A percentile compares a stretch with the other conserved stretches of the same genome.
Conservation (phyloP, 2,113 vertebrate genomes). For the Mesoclemmys tuberculata region DNA sequence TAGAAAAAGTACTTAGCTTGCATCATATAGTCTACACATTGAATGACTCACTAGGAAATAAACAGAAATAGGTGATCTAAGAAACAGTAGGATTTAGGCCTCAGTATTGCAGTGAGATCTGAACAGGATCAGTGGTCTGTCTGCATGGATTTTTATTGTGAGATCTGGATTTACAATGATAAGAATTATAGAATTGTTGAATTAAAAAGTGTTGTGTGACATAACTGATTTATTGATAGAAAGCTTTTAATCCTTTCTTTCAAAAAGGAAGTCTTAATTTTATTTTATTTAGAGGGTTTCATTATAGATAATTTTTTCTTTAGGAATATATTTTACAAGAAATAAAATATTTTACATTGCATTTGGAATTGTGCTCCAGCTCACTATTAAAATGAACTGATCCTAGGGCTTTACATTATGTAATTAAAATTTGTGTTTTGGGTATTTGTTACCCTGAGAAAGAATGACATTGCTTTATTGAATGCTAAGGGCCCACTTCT, state of each 20-base stretch:
- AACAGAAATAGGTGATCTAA: background rate
- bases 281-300: background rate
- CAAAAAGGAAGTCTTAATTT: background rate
- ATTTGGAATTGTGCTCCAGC: background rate
- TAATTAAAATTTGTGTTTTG: background rate
- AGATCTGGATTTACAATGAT: background rate
- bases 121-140: background rate
- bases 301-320: background rate
- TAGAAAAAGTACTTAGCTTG: background rate
- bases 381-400: background rate
- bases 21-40: fast-evolving
- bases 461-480: background rate
- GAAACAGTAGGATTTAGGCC: background rate
- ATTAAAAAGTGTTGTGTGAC: background rate
- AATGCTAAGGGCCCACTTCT: background rate
- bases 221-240: background rate
- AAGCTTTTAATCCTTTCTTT: background rate
- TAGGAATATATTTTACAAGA: background rate
- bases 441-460: background rate
- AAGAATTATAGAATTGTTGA: background rate
- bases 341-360: background rate
- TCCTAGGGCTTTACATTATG: background rate
- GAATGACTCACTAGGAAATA: background rate
- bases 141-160: background rate
- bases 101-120: background rate